Evolutionary conservation across 2,113 vertebrate species (phyloP).

Genomic region (Apodemus sylvaticus): DNA sequence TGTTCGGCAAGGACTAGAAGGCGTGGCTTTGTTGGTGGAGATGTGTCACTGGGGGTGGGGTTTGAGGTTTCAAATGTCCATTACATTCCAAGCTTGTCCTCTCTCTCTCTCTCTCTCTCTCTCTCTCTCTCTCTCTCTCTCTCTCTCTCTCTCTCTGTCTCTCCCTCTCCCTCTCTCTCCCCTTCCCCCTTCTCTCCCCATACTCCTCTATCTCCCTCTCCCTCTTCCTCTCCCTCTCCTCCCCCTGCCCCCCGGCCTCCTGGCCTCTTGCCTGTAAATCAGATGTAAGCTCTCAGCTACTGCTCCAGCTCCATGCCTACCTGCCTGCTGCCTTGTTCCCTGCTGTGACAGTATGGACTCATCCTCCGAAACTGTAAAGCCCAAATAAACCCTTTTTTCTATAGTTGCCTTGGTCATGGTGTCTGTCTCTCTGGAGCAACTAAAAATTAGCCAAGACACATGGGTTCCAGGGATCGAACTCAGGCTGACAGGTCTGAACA

Average conservation of each 20-base stretch:
- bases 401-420: not conserved
- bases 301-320: not conserved
- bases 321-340: not conserved
- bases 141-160: not conserved
- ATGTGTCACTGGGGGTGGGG: not conserved
- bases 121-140: not conserved
- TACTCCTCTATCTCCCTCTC: too few relatives aligned
- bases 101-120: not conserved
- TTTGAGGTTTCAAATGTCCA: too few relatives aligned
- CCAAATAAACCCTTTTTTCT: not conserved
- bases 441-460: not conserved
- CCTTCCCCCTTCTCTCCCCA: too few relatives aligned
- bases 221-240: not conserved
- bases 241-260: accelerated
- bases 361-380: too few relatives aligned
- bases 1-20: not conserved
- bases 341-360: not conserved
- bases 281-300: not conserved
- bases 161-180: not conserved
- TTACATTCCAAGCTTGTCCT: not conserved
- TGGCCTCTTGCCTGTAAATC: not conserved
- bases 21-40: not conserved
- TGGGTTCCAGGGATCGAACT: not conserved
- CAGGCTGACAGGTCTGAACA: not conserved
- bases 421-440: not conserved